Conservation (phyloP, 2,797 vertebrate species). For the Gallinago nigripennis region DNA sequence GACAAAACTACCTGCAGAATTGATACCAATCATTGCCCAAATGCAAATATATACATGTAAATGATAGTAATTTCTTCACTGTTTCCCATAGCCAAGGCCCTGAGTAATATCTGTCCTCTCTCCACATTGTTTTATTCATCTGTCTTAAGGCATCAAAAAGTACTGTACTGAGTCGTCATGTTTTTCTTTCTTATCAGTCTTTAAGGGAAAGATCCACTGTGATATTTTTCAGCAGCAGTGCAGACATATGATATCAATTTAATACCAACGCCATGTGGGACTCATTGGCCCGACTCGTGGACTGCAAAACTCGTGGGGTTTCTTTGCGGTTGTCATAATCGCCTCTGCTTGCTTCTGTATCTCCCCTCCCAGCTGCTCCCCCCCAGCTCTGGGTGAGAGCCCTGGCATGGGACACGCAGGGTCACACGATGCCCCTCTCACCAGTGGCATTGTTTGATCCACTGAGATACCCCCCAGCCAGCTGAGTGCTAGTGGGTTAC, state of each 20-base stretch:
- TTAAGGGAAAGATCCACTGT: background rate
- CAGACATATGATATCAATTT: background rate
- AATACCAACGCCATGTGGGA: background rate
- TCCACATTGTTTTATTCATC: background rate
- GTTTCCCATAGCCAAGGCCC: background rate
- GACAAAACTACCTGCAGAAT: background rate
- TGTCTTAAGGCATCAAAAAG: background rate
- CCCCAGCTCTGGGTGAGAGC: background rate
- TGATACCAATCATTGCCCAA: background rate
- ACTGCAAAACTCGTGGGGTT: background rate
- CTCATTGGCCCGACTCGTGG: background rate
- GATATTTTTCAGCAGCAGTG: background rate
- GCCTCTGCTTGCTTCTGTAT: background rate
- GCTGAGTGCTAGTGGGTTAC: background rate
- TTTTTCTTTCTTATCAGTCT: conserved; percentile 1
- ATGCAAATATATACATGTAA: background rate
- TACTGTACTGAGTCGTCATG: background rate
- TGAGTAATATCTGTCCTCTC: background rate
- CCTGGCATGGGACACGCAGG: rapidly evolving
- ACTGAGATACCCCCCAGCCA: background rate
- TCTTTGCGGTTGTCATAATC: background rate
- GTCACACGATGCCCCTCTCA: background rate
- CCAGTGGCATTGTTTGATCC: background rate
- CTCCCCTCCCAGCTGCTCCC: background rate
- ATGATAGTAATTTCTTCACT: background rate